phyloP scores from a whole-genome alignment of 2,113 vertebrate genomes.

The Promerops cafer region DNA sequence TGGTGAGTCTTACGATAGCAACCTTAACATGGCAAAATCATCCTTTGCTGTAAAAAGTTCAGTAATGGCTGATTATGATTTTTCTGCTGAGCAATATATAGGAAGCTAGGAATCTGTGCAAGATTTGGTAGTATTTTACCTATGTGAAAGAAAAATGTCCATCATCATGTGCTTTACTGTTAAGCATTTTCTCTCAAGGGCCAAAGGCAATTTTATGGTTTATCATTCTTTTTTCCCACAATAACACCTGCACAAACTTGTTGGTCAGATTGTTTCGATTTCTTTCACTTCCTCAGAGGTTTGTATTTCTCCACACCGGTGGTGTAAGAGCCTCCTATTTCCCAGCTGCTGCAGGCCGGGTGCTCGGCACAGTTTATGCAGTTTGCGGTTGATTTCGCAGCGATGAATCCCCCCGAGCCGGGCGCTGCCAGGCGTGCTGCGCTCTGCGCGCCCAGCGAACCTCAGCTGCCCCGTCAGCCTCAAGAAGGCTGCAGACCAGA shows the following conservation, averaged over 20 bases:
- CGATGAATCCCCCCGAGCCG: background rate
- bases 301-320: background rate
- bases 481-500: background rate
- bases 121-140: background rate
- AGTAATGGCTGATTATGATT: background rate
- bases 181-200: background rate
- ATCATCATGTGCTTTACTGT: background rate
- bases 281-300: background rate
- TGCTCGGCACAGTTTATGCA: background rate
- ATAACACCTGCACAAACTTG: background rate
- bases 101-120: background rate
- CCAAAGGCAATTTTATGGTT: background rate
- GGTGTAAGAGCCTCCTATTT: background rate
- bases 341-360: background rate
- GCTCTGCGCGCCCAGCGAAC: background rate
- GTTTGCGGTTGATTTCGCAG: background rate
- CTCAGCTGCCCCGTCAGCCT: background rate
- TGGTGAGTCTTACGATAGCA: background rate
- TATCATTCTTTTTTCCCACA: background rate
- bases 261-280: background rate
- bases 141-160: background rate
- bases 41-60: background rate
- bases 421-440: background rate
- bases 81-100: background rate
- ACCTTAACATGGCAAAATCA: background rate